These are phyloP conservation scores for Caenorhabditis imperialis DNA, from an alignment of 2,888 invertebrate species.

Conservation along the genomic window DNA sequence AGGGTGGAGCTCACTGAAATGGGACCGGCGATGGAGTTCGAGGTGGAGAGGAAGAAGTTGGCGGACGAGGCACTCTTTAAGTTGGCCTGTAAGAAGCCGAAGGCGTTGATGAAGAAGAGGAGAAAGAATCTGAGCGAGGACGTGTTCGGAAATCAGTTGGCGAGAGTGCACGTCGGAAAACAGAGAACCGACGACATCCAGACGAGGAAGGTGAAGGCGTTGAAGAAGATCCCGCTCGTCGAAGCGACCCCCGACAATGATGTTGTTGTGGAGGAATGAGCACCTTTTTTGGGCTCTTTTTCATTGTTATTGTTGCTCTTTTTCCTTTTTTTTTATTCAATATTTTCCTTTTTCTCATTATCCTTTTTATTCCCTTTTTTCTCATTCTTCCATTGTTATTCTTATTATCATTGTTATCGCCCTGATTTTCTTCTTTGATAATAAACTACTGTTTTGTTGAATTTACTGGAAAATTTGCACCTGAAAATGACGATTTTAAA, in stretches of 20 bases:
- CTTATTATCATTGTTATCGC: slow-evolving; percentile 15
- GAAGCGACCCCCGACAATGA: slow-evolving; percentile 37
- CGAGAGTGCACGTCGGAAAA: slow-evolving; percentile 92
- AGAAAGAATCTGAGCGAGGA: slow-evolving; percentile 91
- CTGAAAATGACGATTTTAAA: too few relatives aligned
- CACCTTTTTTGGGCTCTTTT: neutral
- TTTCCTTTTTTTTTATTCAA: neutral
- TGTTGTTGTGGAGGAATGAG: slow-evolving; percentile 22
- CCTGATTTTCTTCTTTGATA: neutral
- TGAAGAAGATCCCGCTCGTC: slow-evolving; percentile 62
- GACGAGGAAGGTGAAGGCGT: slow-evolving; percentile 81
- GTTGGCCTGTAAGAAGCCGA: slow-evolving; percentile 66
- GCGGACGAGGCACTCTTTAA: slow-evolving; percentile 88
- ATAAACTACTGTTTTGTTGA: too few relatives aligned
- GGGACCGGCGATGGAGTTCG: slow-evolving; percentile 92
- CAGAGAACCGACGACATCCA: slow-evolving; percentile 90
- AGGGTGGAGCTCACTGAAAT: slow-evolving; percentile 93
- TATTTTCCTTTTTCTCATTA: neutral
- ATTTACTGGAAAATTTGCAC: too few relatives aligned
- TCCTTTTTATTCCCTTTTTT: neutral
- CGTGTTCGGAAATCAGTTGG: slow-evolving; percentile 88
- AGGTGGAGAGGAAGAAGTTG: slow-evolving; percentile 86
- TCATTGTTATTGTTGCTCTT: slow-evolving; percentile 1
- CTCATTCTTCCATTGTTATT: slow-evolving; percentile 15
- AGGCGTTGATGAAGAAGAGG: slow-evolving; percentile 82